Base-by-base conservation (phyloP, 1,140 invertebrate species). In the Paracyclopina nana region DNA sequence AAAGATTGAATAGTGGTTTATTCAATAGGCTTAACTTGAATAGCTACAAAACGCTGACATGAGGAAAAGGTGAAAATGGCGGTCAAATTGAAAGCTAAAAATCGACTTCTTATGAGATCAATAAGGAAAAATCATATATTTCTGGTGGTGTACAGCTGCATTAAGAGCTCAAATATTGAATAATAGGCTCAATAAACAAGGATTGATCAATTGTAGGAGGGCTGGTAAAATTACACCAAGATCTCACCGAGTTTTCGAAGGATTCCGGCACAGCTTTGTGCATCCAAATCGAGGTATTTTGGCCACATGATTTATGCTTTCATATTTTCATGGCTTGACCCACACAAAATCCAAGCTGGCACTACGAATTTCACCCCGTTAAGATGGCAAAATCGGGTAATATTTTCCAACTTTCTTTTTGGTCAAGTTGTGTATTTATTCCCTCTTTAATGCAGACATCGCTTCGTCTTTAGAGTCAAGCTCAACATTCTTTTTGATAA, bases 251-350 rank as follows among this genome's bases (percentile, higher is more conserved):
- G 28, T 27, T 27, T 27, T 40, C 45, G 22, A 16, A 26, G 45
- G 28, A 48, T 48, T 4, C 45, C 45, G 14, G 18, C 25, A 20
- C 45, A 48, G 12, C 25, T 28, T 14, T 26, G 24, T 16, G 26
- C 20, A 28, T 48, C 45, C n/a, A 48, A 48, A 48, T 48, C 45
- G 6, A 48, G 25, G n/a, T 16, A n/a, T 18, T 29, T n/a, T n/a
- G 45, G 45, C 45, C 45, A 48, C 45, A 48, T 48, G n/a, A n/a
- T n/a, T n/a, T n/a, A n/a, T n/a, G n/a, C n/a, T n/a, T n/a, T n/a
- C n/a, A n/a, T n/a, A n/a, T n/a, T n/a, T n/a, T n/a, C n/a, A n/a
- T n/a, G n/a, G n/a, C n/a, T n/a, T n/a, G n/a, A n/a, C n/a, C n/a
- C n/a, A n/a, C n/a, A n/a, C n/a, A n/a, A n/a, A n/a, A n/a, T n/a